These are phyloP conservation scores for Darevskia nairensis DNA, from an alignment of 2,797 vertebrate genomes.

Conservation along the genomic window DNA sequence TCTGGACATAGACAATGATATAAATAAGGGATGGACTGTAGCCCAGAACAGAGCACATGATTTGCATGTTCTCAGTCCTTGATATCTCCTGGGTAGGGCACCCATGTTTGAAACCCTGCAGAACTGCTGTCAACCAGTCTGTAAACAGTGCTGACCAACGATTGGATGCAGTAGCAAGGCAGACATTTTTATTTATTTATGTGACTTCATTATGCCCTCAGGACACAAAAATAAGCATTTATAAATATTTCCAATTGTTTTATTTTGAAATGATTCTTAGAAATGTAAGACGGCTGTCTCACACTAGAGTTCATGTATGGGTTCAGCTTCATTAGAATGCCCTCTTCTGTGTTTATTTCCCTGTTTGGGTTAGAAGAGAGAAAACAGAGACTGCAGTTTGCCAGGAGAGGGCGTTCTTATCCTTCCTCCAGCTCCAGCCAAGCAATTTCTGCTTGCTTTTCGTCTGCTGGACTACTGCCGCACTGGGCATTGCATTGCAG, in stretches of 20 bases:
- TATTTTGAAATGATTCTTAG: background rate
- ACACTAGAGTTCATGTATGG: background rate
- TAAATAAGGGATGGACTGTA: background rate
- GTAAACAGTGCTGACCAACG: background rate
- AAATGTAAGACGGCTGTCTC: background rate
- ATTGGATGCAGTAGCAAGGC: background rate
- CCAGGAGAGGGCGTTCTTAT: conserved; percentile 21
- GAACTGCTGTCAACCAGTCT: background rate
- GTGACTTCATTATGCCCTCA: background rate
- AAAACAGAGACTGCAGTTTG: background rate
- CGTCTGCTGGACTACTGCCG: background rate
- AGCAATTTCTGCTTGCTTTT: background rate
- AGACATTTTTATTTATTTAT: background rate
- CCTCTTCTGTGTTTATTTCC: background rate
- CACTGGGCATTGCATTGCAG: background rate
- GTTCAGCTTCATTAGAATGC: background rate
- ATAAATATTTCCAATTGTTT: background rate
- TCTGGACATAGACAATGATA: background rate
- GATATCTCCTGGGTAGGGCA: background rate
- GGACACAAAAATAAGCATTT: background rate
- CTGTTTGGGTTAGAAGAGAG: background rate
- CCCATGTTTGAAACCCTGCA: background rate
- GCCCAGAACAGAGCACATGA: background rate
- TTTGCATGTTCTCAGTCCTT: background rate
- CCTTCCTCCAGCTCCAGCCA: background rate